Evolutionary conservation across 2,797 vertebrate genomes (phyloP).

Genomic region (Sorex maritimensis): DNA sequence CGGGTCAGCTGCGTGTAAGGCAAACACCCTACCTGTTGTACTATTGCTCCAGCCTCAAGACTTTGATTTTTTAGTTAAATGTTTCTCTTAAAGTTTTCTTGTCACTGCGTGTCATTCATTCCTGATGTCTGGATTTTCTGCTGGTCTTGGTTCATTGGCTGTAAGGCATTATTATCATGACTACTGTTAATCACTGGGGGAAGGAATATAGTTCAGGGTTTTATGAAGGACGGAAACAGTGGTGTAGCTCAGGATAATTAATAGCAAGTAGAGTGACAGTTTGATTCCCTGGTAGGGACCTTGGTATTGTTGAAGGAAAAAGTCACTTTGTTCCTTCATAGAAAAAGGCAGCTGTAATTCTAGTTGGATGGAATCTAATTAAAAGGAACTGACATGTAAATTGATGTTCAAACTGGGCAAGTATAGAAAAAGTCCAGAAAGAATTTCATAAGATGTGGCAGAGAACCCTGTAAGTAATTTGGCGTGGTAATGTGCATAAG

Average conservation of each 20-base stretch:
- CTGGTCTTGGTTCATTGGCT: slow-evolving; percentile 64
- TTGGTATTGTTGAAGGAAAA: slow-evolving; percentile 80
- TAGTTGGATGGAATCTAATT: slow-evolving; percentile 80
- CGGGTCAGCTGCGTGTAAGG: too few relatives aligned
- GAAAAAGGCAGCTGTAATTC: slow-evolving; percentile 74
- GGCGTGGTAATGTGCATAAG: background rate
- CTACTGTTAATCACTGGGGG: slow-evolving; percentile 70
- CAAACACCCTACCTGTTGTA: too few relatives aligned
- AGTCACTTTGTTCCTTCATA: slow-evolving; percentile 75
- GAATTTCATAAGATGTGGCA: slow-evolving; percentile 73
- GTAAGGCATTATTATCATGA: slow-evolving; percentile 63
- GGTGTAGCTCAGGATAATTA: slow-evolving; percentile 72
- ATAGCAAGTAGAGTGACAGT: slow-evolving; percentile 79
- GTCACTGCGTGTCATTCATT: slow-evolving; percentile 73
- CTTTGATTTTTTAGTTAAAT: slow-evolving; percentile 65
- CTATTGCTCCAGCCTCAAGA: too few relatives aligned
- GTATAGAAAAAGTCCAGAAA: slow-evolving; percentile 77
- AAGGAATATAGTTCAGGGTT: slow-evolving; percentile 71
- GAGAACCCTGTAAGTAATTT: slow-evolving; percentile 73
- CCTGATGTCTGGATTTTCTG: slow-evolving; percentile 50
- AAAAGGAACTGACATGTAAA: slow-evolving; percentile 82
- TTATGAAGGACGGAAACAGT: slow-evolving; percentile 75
- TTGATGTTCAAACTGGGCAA: slow-evolving; percentile 77
- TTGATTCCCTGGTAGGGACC: slow-evolving; percentile 80
- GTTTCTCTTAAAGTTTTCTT: slow-evolving; percentile 68